Evolutionary conservation across 2,113 vertebrate genomes (phyloP).

Genomic region (Gymnobelideus leadbeateri): DNA sequence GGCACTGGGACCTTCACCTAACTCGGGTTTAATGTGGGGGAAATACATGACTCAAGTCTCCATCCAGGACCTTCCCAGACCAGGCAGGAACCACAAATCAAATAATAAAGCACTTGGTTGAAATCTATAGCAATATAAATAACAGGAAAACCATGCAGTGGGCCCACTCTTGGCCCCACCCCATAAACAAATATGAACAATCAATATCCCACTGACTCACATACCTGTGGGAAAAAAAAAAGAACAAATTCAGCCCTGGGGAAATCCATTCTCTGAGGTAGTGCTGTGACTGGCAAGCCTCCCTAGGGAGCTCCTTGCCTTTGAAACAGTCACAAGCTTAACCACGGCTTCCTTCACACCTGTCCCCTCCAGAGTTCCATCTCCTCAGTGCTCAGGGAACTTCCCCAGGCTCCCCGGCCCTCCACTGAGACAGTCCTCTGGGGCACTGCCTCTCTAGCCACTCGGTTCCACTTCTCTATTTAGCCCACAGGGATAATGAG

Average conservation of each 20-base stretch:
- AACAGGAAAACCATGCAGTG: not conserved
- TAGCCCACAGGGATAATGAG: not conserved
- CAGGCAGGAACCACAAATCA: not conserved
- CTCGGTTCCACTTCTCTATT: not conserved
- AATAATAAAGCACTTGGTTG: not conserved
- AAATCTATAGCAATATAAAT: not conserved
- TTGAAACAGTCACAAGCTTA: not conserved
- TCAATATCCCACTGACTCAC: not conserved
- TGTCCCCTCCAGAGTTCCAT: not conserved
- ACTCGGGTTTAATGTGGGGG: not conserved
- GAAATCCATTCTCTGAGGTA: not conserved
- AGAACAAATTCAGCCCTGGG: not conserved
- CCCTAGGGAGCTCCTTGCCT: not conserved
- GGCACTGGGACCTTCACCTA: not conserved
- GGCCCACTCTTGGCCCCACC: not conserved
- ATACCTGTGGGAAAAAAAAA: not conserved
- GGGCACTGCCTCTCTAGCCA: not conserved
- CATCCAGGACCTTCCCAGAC: not conserved
- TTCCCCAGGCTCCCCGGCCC: not conserved
- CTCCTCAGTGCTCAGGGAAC: not conserved
- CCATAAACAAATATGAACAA: not conserved
- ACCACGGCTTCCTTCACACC: not conserved
- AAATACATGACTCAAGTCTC: not conserved
- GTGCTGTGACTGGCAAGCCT: not conserved
- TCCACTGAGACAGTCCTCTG: not conserved